Base-by-base conservation (phyloP, 2,888 invertebrate species). In the Rhopalosiphum nymphaeae region DNA sequence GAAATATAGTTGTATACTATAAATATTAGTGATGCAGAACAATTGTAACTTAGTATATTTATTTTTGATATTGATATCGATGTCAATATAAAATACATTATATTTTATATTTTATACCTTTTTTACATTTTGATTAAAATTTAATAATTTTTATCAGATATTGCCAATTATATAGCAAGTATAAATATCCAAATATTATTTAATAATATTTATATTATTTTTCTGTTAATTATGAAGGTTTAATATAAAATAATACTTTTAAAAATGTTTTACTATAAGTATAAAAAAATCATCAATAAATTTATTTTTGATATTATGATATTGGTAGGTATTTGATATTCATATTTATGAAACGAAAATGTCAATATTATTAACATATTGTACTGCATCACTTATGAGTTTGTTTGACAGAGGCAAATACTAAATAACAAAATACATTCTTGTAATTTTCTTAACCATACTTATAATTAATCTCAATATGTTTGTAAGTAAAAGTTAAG, bases 401-500 rank as follows among this genome's bases (percentile, higher is more conserved):
- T 36, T 21, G 78, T 21, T 78, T 36, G 36, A 16, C 67, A 36
- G n/a, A 13, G 5, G 7, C 21, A 36, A 1, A n/a, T 36, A 9
- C 42, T 36, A 21, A 36, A 78, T 36, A 67, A 53, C 21, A 53
- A 53, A 16, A 53, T 36, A 78, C 78, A 78, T 42, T 36, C 9
- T 36, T 21, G 78, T 78, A 78, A 36, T 78, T 78, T 36, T 78
- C 42, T 78, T 78, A 36, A 36, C 16, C n/a, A 5, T n/a, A 67
- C 16, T 16, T 78, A 21, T 67, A 67, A 78, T 36, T 78, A 36
- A 36, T 21, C 36, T 78, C 21, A 78, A 36, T 78, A 78, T 78
- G 36, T 78, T 36, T 78, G 78, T 78, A 78, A 78, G 78, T 78
- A 78, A 78, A 78, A 67, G 16, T 67, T n/a, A 67, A 67, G n/a